Base-by-base conservation (phyloP, 2,113 vertebrate genomes). In the Tetraodon nigroviridis region DNA sequence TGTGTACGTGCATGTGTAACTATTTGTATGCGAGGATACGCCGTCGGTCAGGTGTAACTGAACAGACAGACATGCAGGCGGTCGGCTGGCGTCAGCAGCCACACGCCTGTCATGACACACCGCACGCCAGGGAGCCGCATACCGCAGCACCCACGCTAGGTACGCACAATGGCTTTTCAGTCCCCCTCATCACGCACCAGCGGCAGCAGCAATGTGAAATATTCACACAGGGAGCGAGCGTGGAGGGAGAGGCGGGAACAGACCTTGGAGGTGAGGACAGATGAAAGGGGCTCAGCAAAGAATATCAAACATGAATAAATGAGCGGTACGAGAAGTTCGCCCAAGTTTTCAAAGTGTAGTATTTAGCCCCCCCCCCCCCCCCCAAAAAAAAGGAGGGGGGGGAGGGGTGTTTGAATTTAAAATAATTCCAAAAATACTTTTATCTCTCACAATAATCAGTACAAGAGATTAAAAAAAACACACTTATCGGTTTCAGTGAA, bases 141-240 rank as follows among this genome's bases (percentile, higher is more conserved):
- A 88, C 87, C 88, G 66, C 66, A 75, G 83, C 83, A 63, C 89
- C 90, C 88, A 90, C 88, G 86, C 86, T 47, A 75, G 58, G 42
- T 58, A 61, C 70, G 59, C 79, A 91, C 89, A 90, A 91, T 86
- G 88, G 76, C 22, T n/a, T 69, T 88, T 91, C 87, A 91, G 90
- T 90, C 73, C 73, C 74, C 56, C 4, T 71, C 84, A 89, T 88
- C 89, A 90, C 78, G 88, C 89, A 89, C 87, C 90, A 89, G 81
- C 76, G 79, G 84, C 88, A 86, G 73, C 88, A 90, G 86, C 84
- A 90, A 90, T 90, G 88, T 82, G 74, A 90, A 91, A 83, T 85
- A 90, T 90, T 90, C 87, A 82, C 79, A 80, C 81, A 54, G 82
- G 79, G 83, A 89, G 84, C 87, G 84, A 85, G 87, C 84, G 84